Evolutionary conservation across 2,888 invertebrate species (phyloP).

Genomic region (Ceriagrion tenellum): DNA sequence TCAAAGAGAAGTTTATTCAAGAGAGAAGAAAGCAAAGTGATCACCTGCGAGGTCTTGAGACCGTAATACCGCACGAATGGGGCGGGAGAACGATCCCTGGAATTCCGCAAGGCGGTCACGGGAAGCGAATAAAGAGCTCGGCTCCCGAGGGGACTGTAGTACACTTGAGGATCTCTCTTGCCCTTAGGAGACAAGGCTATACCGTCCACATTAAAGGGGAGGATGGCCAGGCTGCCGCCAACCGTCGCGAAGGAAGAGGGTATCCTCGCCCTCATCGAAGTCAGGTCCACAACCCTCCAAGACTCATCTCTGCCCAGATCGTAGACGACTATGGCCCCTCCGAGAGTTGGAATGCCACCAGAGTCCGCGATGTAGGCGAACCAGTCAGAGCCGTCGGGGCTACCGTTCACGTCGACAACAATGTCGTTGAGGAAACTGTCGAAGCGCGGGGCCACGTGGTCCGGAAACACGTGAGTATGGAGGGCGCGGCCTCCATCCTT

Average conservation of each 20-base stretch:
- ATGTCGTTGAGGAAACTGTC: conserved; percentile 86
- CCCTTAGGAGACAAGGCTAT: conserved; percentile 82
- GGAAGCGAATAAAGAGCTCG: conserved; percentile 84
- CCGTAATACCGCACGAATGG: conserved; percentile 82
- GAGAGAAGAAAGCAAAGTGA: conserved; percentile 68
- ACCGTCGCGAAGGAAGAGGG: conserved; percentile 82
- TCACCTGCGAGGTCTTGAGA: conserved; percentile 81
- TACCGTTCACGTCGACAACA: conserved; percentile 83
- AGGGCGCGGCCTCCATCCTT: conserved; percentile 79
- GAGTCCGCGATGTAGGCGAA: conserved; percentile 71
- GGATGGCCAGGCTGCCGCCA: conserved; percentile 77
- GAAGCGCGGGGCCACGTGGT: conserved; percentile 81
- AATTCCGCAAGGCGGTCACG: conserved; percentile 80
- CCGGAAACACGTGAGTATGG: conserved; percentile 82
- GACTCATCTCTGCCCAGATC: conserved; percentile 83
- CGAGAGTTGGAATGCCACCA: conserved; percentile 85
- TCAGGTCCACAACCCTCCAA: conserved; percentile 85
- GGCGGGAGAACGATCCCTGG: conserved; percentile 73
- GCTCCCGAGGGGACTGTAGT: conserved; percentile 86
- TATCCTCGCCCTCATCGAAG: conserved; percentile 83
- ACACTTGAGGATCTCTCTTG: conserved; percentile 78
- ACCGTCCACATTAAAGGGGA: conserved; percentile 85
- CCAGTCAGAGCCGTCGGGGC: conserved; percentile 77
- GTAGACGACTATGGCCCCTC: conserved; percentile 85
- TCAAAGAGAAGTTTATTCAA: too few relatives aligned